A percentile compares a stretch with the other conserved stretches of the same genome.
Conservation (phyloP, 2,113 vertebrate species). For the Orthonyx spaldingii region DNA sequence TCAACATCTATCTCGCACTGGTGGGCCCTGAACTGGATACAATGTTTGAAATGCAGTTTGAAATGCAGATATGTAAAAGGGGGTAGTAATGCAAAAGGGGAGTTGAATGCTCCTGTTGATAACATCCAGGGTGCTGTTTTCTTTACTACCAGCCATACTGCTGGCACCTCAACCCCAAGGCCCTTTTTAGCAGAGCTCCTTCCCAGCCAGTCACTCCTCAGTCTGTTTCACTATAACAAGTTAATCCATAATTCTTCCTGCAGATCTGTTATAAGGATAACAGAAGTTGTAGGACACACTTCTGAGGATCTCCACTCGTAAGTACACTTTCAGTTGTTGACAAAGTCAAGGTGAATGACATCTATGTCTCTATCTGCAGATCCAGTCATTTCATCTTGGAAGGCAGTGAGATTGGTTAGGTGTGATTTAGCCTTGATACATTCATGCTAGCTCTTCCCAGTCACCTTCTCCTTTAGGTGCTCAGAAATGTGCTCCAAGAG, state of each 20-base stretch:
- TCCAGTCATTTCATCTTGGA: neutral
- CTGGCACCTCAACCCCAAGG: neutral
- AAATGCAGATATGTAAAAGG: neutral
- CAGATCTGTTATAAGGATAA: neutral
- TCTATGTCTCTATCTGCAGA: neutral
- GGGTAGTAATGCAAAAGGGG: neutral
- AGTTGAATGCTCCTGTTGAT: neutral
- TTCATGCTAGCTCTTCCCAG: neutral
- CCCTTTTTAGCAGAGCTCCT: neutral
- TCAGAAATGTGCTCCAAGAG: neutral
- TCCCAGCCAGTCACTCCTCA: neutral
- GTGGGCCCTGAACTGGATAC: neutral
- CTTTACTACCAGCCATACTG: neutral
- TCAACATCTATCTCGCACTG: neutral
- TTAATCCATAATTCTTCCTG: neutral
- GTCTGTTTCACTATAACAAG: neutral
- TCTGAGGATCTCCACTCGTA: neutral
- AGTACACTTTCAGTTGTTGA: neutral
- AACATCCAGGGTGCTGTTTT: neutral
- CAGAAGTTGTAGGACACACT: neutral
- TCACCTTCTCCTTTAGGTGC: neutral
- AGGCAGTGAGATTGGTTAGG: neutral
- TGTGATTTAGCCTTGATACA: neutral
- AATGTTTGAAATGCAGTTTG: neutral
- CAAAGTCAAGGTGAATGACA: neutral